Evolutionary conservation across 2,888 invertebrate genomes (phyloP), one percentile per base, ranked within the genome.

Genomic region (Eumacrocentrus americanus): DNA sequence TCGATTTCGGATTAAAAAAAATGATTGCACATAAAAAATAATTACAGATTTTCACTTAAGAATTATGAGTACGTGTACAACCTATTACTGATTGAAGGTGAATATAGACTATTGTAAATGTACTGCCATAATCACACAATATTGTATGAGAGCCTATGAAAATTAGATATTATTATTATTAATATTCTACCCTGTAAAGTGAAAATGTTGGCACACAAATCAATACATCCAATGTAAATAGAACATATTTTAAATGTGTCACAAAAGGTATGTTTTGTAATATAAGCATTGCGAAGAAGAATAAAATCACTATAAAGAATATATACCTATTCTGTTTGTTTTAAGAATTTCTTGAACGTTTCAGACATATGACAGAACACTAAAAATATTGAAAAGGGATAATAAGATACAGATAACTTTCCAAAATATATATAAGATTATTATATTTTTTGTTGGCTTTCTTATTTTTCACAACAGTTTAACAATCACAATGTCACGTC

Each of bases 231-330:
- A 71, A 73, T 80, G 80, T 80, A 80, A 73, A 80, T 80, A 80
- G 75, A 79, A 70, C 78, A 79, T 80, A 80, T 80, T 80, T 80
- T 80, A 77, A 79, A 79, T 79, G 79, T 79, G 78, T 80, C 79
- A 75, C 76, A 69, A 78, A 80, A 79, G 77, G 78, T 80, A 80
- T 80, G 80, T 80, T 80, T 80, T 80, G 80, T 80, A 80, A 80
- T 79, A 80, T 80, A 80, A 78, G 78, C 73, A 79, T 78, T 79
- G 76, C 77, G 73, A 76, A 74, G 71, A 64, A 74, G 74, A 78
- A 77, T 76, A 79, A 79, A 79, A 77, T 75, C 69, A 78, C 70
- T 75, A 70, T 74, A 66, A 65, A 72, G 29, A 51, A 47, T 51
- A 29, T 25, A 55, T 42, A 18, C 3, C 29, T 38, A 16, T 18